Base-by-base conservation (phyloP, 2,113 vertebrate genomes). In the Fulica atra region DNA sequence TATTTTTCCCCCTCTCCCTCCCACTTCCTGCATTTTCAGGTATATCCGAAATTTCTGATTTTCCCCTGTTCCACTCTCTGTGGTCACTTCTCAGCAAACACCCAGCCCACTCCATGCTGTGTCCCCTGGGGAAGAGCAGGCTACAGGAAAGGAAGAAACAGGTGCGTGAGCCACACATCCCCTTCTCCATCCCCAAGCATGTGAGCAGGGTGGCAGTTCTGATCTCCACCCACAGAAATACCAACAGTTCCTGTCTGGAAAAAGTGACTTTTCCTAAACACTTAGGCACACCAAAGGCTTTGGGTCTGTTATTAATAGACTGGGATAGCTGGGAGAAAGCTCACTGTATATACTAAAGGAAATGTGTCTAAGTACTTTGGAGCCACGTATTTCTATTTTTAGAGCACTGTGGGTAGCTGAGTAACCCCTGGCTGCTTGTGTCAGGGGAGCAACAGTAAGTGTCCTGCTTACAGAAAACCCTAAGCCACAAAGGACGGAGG, bases 161-260 rank as follows among this genome's bases (percentile, higher is more conserved):
- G 13, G 11, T 42, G 19, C 7, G 2, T 31, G 46, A 84, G 53
- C 48, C n/a, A 64, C 13, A 36, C 25, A 5, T 6, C 25, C 33
- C 35, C 50, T 7, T 23, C 54, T 63, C 53, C 61, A 59, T 33
- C 53, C 63, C 53, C 3, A 2, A 71, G 60, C 3, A 2, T 29
- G 31, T 31, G 60, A 88, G 77, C 69, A 81, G 91, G 77, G 70
- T 56, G 38, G 64, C 51, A 74, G 20, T 72, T 86, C 64, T 78
- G 71, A 88, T 48, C 85, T 92, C 65, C 68, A 53, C 74, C 29
- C 23, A 86, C 72, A 60, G 88, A 95, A 96, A 96, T 60, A 93
- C 42, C 76, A 83, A 64, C 50, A 50, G 40, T 11, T 44, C 8
- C 57, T 40, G 56, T 15, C 53, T 86, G 80, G 86, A 91, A 96